Conservation (phyloP, 1,140 invertebrate genomes). For the Orussus abietinus region DNA sequence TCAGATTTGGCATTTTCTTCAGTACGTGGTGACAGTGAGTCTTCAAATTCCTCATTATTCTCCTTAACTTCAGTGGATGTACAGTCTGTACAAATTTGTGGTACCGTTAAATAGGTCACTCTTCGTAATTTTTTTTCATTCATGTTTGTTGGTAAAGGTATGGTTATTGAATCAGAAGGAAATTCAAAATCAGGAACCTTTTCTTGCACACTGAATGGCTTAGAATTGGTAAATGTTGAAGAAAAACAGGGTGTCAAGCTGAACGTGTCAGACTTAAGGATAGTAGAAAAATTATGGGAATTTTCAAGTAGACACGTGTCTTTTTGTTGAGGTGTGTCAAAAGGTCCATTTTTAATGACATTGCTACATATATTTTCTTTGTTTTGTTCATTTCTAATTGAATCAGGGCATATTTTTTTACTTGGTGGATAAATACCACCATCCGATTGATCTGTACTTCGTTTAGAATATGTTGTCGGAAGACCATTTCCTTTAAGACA, state of each 20-base stretch:
- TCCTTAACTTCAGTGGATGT: conserved; percentile 1
- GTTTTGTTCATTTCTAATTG: conserved; percentile 1
- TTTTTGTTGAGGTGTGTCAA: neutral
- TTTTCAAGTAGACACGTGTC: conserved; percentile 6
- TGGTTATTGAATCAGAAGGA: neutral
- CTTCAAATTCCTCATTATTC: conserved; percentile 20
- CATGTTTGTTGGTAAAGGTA: conserved; percentile 9
- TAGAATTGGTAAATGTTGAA: conserved; percentile 1
- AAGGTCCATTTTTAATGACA: conserved; percentile 7
- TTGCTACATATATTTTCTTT: conserved; percentile 29
- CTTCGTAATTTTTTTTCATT: conserved; percentile 22
- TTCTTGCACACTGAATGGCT: neutral
- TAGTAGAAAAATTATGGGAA: conserved; percentile 16
- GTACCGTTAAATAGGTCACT: conserved; percentile 31
- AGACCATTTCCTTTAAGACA: conserved; percentile 13
- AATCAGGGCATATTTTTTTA: conserved; percentile 1
- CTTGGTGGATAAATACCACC: conserved; percentile 1
- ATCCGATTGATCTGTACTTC: conserved; percentile 25
- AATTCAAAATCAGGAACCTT: neutral
- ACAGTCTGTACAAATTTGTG: conserved; percentile 18
- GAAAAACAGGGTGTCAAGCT: conserved; percentile 12
- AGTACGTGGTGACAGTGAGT: conserved; percentile 24
- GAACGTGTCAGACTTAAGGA: conserved; percentile 18
- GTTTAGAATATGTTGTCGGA: conserved; percentile 12
- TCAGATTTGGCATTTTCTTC: conserved; percentile 17